phyloP scores from a whole-genome alignment of 2,888 invertebrate species.

The Plagiodera versicolora region DNA sequence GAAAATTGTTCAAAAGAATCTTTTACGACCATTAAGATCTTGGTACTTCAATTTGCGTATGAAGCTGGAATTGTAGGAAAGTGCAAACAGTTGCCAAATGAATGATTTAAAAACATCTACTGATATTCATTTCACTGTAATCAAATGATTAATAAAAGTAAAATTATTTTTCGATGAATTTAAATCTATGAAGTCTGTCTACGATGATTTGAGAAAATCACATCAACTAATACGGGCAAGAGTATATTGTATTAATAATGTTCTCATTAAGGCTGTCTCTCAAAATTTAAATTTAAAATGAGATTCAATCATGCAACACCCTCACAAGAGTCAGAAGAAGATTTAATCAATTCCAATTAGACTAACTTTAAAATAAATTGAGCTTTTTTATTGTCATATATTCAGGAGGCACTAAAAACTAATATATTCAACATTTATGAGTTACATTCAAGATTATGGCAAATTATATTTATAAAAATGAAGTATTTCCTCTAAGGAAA shows the following conservation, averaged over 20 bases:
- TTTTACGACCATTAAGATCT: too few species aligned
- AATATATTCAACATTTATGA: too few species aligned
- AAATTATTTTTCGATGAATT: not conserved
- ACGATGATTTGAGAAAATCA: not conserved
- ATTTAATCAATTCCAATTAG: not conserved
- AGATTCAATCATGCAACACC: slow-evolving; percentile 3
- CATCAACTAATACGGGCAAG: slow-evolving; percentile 5
- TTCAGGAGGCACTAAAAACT: too few species aligned
- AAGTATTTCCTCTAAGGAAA: too few species aligned
- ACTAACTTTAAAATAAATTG: too few species aligned
- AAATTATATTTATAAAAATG: too few species aligned
- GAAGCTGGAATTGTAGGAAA: too few species aligned
- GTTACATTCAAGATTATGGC: too few species aligned
- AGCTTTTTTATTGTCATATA: too few species aligned
- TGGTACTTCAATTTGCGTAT: too few species aligned
- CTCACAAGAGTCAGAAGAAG: not conserved
- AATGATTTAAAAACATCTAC: not conserved
- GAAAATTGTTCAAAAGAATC: too few species aligned
- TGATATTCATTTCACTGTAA: not conserved
- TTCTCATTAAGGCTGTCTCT: not conserved
- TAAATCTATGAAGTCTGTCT: not conserved
- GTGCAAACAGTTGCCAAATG: too few species aligned
- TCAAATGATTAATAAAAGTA: not conserved
- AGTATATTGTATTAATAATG: slow-evolving; percentile 4
- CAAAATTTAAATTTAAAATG: slow-evolving; percentile 11